phyloP scores from a whole-genome alignment of 2,888 invertebrate species.

The Caradrina kadenii region DNA sequence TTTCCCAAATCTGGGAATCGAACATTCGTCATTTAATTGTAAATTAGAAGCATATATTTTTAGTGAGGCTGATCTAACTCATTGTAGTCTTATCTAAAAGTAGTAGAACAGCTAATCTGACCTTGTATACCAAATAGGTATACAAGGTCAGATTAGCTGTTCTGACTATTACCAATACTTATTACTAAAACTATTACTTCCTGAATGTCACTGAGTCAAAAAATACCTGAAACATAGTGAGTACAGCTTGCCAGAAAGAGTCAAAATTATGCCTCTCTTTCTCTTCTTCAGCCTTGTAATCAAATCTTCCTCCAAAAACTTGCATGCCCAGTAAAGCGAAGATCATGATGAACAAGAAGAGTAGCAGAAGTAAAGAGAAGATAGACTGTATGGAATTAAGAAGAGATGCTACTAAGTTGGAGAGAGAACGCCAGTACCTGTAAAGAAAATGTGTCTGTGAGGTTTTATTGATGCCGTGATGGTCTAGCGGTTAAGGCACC shows the following conservation, averaged over 20 bases:
- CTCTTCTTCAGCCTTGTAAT: slow-evolving; percentile 94
- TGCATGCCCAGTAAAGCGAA: slow-evolving; percentile 99
- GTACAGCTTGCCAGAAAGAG: slow-evolving; percentile 99
- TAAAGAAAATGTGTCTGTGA: slow-evolving; percentile 66
- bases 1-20: too few relatives aligned
- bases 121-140: too few relatives aligned
- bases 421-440: slow-evolving; percentile 99
- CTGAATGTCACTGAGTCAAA: too few relatives aligned
- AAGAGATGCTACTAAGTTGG: slow-evolving; percentile 99
- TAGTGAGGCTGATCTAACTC: too few relatives aligned
- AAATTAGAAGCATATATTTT: too few relatives aligned
- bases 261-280: slow-evolving; percentile 99
- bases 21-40: too few relatives aligned
- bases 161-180: too few relatives aligned
- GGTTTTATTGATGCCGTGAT: not conserved
- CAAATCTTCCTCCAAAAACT: slow-evolving; percentile 99
- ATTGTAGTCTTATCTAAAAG: too few relatives aligned
- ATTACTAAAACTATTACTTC: too few relatives aligned
- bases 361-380: slow-evolving; percentile 98
- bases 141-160: too few relatives aligned
- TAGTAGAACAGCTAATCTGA: too few relatives aligned
- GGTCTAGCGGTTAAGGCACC: too few relatives aligned
- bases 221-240: slow-evolving; percentile 99
- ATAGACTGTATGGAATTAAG: slow-evolving; percentile 99
- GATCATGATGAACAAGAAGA: slow-evolving; percentile 99